A percentile compares a stretch with the other conserved stretches of the same genome.
phyloP scores from a whole-genome alignment of 2,888 invertebrate species.

The Dromius quadrimaculatus region DNA sequence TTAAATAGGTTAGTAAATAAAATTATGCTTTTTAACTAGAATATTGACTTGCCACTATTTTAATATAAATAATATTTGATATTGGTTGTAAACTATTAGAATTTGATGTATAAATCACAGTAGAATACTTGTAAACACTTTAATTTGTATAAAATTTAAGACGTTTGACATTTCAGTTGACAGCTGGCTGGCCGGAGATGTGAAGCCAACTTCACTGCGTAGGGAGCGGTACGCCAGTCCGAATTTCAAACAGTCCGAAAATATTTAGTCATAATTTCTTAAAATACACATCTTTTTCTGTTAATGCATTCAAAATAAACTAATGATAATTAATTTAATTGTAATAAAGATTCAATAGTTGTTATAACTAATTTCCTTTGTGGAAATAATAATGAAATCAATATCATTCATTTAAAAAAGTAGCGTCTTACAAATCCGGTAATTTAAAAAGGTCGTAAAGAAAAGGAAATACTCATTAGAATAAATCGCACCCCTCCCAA shows the following conservation, averaged over 20 bases:
- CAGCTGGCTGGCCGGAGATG: slow-evolving; percentile 41
- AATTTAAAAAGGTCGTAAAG: slow-evolving; percentile 50
- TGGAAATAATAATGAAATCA: slow-evolving; percentile 16
- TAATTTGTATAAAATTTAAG: slow-evolving; percentile 36
- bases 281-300: too few species aligned
- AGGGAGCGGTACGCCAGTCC: neutral
- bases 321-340: too few species aligned
- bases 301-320: too few species aligned
- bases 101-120: slow-evolving; percentile 10
- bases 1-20: slow-evolving; percentile 30
- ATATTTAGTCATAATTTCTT: too few species aligned
- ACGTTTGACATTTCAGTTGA: slow-evolving; percentile 46
- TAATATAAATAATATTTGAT: slow-evolving; percentile 8
- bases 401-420: slow-evolving; percentile 29
- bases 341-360: too few species aligned
- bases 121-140: slow-evolving; percentile 33
- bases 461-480: slow-evolving; percentile 63
- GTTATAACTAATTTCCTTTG: too few species aligned
- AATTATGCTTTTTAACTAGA: slow-evolving; percentile 25
- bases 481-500: slow-evolving; percentile 60
- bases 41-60: slow-evolving; percentile 29
- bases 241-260: slow-evolving; percentile 18
- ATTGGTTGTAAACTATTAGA: neutral
- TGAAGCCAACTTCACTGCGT: slow-evolving; percentile 21
- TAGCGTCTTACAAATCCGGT: slow-evolving; percentile 33